These are phyloP conservation scores for Gobius niger DNA, from an alignment of 2,113 vertebrate genomes.

Conservation along the genomic window DNA sequence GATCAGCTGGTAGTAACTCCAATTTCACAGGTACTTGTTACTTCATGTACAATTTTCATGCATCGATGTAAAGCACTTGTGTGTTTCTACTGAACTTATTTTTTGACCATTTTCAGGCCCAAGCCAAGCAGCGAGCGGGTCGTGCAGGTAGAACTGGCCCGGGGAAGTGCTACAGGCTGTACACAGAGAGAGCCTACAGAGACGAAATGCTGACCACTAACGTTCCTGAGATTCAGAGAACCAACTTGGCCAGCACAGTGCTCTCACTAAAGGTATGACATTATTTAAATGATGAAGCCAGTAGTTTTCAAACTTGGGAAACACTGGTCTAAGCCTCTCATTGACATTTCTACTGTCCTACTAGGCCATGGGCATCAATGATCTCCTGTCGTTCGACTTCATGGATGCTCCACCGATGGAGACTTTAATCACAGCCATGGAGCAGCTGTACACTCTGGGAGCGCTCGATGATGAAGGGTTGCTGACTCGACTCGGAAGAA, in stretches of 20 bases:
- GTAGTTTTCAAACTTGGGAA: background rate
- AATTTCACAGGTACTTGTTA: conserved; percentile 87
- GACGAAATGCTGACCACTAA: conserved; percentile 99
- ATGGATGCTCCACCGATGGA: conserved; percentile 99
- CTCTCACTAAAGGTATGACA: conserved; percentile 90
- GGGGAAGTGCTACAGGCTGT: conserved; percentile 92
- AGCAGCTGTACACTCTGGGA: conserved; percentile 95
- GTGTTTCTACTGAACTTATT: background rate
- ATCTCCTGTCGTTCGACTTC: conserved; percentile 97
- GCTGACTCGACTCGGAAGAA: conserved; percentile 90
- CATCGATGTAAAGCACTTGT: background rate
- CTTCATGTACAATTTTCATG: background rate
- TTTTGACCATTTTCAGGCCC: conserved; percentile 76
- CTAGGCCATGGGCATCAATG: conserved; percentile 98
- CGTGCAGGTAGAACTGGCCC: conserved; percentile 94
- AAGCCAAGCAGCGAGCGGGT: conserved; percentile 95
- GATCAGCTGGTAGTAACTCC: conserved; percentile 98
- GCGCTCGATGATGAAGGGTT: conserved; percentile 95
- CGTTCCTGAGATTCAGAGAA: conserved; percentile 97
- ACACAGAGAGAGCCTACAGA: conserved; percentile 95
- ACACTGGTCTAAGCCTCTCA: background rate
- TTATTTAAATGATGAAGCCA: background rate
- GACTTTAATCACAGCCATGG: conserved; percentile 98
- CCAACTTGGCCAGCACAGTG: conserved; percentile 95
- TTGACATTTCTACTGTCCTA: background rate